phyloP scores from a whole-genome alignment of 2,113 vertebrate species.

The Leucoraja erinaceus region DNA sequence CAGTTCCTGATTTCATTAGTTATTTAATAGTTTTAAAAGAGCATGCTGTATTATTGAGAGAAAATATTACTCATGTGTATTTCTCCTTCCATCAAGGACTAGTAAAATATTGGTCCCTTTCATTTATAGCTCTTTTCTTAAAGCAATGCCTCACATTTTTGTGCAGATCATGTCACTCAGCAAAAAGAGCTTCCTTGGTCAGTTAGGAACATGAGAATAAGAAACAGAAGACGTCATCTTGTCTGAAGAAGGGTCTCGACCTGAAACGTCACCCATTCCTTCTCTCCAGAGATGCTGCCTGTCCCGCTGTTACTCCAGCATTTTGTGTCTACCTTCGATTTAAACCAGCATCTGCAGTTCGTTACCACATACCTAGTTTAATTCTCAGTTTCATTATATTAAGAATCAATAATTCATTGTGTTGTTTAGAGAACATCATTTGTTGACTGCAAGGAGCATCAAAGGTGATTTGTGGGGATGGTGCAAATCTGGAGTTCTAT shows the following conservation, averaged over 20 bases:
- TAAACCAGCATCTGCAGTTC: too few relatives aligned
- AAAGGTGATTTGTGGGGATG: background rate
- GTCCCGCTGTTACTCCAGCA: too few relatives aligned
- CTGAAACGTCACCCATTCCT: too few relatives aligned
- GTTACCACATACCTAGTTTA: background rate
- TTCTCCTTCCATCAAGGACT: background rate
- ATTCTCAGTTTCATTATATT: background rate
- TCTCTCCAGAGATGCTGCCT: too few relatives aligned
- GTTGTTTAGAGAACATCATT: background rate
- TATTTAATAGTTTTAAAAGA: slow-evolving; percentile 23
- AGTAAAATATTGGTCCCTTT: background rate
- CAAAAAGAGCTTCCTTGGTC: background rate
- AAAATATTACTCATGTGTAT: background rate
- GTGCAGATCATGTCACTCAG: background rate
- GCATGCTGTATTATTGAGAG: background rate
- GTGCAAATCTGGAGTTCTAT: background rate
- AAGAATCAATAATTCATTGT: background rate
- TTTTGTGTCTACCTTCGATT: too few relatives aligned
- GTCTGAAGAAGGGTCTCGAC: too few relatives aligned
- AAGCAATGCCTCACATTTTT: background rate
- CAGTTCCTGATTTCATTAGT: background rate
- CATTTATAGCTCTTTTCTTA: background rate
- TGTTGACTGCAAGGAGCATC: background rate
- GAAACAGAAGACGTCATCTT: too few relatives aligned
- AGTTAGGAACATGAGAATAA: too few relatives aligned